Base-by-base conservation (phyloP, 2,797 vertebrate genomes). In the Gallirallus australis region DNA sequence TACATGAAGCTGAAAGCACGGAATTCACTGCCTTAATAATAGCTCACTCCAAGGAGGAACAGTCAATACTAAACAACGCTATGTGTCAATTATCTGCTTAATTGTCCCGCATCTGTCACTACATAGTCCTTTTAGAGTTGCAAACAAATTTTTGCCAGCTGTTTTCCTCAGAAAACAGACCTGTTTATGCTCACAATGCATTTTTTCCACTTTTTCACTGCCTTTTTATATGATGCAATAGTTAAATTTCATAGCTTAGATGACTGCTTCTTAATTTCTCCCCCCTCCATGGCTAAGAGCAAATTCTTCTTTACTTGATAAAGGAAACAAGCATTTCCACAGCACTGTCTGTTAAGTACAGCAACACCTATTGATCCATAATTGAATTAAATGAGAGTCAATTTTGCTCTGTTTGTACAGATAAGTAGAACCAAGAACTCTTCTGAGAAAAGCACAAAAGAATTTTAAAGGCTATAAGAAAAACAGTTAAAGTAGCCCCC, bases 171-270 rank as follows among this genome's bases (percentile, higher is more conserved):
- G 87, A 31, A 94, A 96, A 90, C 25, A 78, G 68, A 35, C 23
- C 9, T 82, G 24, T 35, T 77, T 87, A 31, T 12, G 14, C 15
- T 66, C 24, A 15, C 0, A 1, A 56, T 61, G 11, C 40, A 56
- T 57, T 85, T 92, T 13, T 71, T 12, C 59, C 27, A 2, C 11
- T 90, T 77, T 45, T 69, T 53, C 25, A 23, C 56, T 70, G 47
- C n/a, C 54, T 93, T 93, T 82, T 89, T 75, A 71, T 59, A 75
- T 12, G 57, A 52, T 21, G 14, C n/a, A 87, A 79, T 28, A 66
- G 66, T 45, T 76, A 75, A 15, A 92, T 89, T 93, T 94, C 81
- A 93, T 50, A 85, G 82, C 45, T 93, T 42, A 92, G 65, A 91
- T 90, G 77, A 59, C 50, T 80, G 71, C 42, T 96, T 19, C 71